Evolutionary conservation across 2,797 vertebrate genomes (phyloP).

Genomic region (Betta splendens): DNA sequence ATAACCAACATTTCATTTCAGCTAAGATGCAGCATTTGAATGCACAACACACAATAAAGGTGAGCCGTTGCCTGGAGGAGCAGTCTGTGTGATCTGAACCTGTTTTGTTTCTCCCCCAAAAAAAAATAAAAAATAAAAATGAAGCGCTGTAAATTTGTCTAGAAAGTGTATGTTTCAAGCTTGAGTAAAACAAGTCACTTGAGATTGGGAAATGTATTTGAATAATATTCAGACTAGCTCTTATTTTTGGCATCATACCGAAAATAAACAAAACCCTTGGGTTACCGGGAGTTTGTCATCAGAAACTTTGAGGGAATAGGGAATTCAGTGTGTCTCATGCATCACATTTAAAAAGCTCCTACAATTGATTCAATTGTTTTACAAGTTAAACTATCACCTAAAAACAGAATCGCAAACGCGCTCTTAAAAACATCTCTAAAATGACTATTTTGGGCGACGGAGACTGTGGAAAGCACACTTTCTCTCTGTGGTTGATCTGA

Average conservation of each 20-base stretch:
- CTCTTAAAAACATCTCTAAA: background rate
- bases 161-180: constrained; percentile 55
- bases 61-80: constrained; percentile 64
- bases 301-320: constrained; percentile 44
- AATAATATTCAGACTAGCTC: constrained; percentile 50
- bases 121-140: constrained; percentile 27
- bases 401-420: background rate
- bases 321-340: constrained; percentile 24
- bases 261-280: constrained; percentile 61
- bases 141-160: constrained; percentile 51
- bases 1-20: constrained; percentile 23
- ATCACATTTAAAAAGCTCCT: constrained; percentile 25
- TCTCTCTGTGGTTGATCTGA: background rate
- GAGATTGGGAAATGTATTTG: constrained; percentile 58
- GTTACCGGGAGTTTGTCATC: constrained; percentile 52
- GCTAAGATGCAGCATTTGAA: constrained; percentile 23
- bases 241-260: constrained; percentile 54
- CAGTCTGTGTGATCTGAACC: constrained; percentile 47
- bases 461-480: background rate
- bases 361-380: constrained; percentile 10
- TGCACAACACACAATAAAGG: constrained; percentile 39
- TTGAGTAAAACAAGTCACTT: constrained; percentile 57
- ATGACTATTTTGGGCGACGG: background rate
- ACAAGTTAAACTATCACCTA: background rate
- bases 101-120: constrained; percentile 37